These are phyloP conservation scores for Brachypalpus laphriformis DNA, from an alignment of 2,888 invertebrate genomes.

Conservation along the genomic window DNA sequence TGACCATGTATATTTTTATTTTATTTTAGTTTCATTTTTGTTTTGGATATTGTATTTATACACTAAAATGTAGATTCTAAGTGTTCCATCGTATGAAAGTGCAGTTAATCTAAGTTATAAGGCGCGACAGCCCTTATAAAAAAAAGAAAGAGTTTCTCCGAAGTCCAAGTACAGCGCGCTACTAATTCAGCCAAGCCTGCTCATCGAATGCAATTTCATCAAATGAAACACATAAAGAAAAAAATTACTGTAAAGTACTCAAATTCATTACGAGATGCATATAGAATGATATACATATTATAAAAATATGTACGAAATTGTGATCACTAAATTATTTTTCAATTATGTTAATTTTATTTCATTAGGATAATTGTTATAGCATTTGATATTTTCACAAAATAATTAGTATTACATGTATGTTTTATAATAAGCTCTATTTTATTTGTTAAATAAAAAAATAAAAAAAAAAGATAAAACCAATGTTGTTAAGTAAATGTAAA, in stretches of 20 bases:
- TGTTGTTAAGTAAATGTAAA: neutral
- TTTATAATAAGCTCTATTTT: conserved; percentile 19
- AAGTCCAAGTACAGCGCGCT: neutral
- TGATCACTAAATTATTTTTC: conserved; percentile 66
- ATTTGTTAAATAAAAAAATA: conserved; percentile 44
- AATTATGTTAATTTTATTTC: conserved; percentile 24
- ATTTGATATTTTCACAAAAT: conserved; percentile 46
- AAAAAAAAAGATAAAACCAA: conserved; percentile 4
- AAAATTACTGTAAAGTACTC: too few species aligned
- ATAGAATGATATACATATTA: neutral
- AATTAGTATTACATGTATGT: conserved; percentile 17
- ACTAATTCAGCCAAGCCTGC: neutral
- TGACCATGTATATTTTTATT: conserved; percentile 50
- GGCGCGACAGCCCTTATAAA: neutral
- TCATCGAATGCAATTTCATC: neutral
- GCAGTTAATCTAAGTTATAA: neutral
- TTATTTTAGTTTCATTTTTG: conserved; percentile 13
- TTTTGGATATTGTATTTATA: conserved; percentile 58
- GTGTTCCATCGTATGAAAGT: neutral
- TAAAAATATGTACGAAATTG: conserved; percentile 54
- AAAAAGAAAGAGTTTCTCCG: neutral
- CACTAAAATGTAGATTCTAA: conserved; percentile 29
- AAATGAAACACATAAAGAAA: neutral
- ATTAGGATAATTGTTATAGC: conserved; percentile 22
- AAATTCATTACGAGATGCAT: conserved; percentile 1